Evolutionary conservation across 2,113 vertebrate genomes (phyloP).

Genomic region (Leuciscus idus): DNA sequence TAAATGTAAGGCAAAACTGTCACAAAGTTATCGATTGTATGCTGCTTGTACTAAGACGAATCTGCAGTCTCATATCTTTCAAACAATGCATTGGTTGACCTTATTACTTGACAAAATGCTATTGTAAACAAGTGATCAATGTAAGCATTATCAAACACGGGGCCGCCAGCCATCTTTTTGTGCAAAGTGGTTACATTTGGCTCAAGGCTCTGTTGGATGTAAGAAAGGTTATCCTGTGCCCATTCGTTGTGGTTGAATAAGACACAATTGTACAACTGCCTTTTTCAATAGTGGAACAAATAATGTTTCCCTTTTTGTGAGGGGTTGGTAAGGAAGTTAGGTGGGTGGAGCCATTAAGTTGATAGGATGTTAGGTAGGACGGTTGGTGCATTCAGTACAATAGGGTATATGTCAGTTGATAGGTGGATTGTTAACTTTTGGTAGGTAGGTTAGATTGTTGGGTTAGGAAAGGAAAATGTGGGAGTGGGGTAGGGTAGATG

Average conservation of each 20-base stretch:
- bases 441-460: background rate
- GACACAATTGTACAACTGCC: background rate
- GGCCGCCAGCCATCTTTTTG: no score
- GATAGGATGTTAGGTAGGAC: background rate
- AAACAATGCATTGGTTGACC: no score
- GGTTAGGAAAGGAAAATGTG: background rate
- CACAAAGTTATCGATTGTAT: no score
- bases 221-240: conserved; percentile 16
- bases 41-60: no score
- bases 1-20: no score
- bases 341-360: background rate
- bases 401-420: background rate
- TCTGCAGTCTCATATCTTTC: no score
- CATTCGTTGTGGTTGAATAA: background rate
- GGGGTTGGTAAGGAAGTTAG: background rate
- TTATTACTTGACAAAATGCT: no score
- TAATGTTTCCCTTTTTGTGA: background rate
- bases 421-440: background rate
- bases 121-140: no score
- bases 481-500: background rate
- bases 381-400: background rate
- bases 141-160: no score
- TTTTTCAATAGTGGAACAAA: background rate
- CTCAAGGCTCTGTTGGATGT: conserved; percentile 8
- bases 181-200: background rate